Conservation (phyloP, 2,113 vertebrate species). For the Oryzias curvinotus region DNA sequence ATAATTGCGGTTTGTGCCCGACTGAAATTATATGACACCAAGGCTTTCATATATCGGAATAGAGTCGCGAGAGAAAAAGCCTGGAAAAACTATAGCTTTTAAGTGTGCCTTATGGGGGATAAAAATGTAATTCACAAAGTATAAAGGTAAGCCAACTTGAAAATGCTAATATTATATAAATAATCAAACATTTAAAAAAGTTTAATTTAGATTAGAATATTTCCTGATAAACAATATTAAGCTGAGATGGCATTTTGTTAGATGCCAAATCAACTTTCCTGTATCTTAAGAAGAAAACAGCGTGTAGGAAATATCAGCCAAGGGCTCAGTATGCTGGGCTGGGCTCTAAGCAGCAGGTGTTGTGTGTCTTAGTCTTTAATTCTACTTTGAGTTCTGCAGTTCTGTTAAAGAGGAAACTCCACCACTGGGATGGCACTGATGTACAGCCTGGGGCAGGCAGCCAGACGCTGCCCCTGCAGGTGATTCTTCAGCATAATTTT, state of each 20-base stretch:
- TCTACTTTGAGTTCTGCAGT: conserved; percentile 13
- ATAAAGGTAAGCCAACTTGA: too few species aligned
- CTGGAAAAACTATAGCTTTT: too few species aligned
- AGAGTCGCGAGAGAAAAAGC: too few species aligned
- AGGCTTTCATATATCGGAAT: too few species aligned
- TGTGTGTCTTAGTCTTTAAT: conserved; percentile 15
- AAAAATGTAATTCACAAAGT: too few species aligned
- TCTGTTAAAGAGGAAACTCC: conserved; percentile 14
- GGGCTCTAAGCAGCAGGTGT: conserved; percentile 37
- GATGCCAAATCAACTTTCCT: conserved; percentile 10
- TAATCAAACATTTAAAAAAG: neutral
- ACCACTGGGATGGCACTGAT: conserved; percentile 27
- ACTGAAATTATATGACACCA: too few species aligned
- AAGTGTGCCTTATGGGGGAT: too few species aligned
- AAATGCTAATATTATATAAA: too few species aligned
- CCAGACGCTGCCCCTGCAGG: conserved; percentile 55
- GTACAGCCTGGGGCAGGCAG: conserved; percentile 24
- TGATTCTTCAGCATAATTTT: conserved; percentile 22
- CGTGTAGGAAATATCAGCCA: conserved; percentile 26
- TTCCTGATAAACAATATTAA: neutral
- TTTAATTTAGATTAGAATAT: conserved; percentile 20
- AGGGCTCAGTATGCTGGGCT: neutral
- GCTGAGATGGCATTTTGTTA: neutral
- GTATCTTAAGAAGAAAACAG: conserved; percentile 12
- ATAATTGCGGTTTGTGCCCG: too few species aligned